Evolutionary conservation across 2,113 vertebrate genomes (phyloP).

Genomic region (Callaeas wilsoni): DNA sequence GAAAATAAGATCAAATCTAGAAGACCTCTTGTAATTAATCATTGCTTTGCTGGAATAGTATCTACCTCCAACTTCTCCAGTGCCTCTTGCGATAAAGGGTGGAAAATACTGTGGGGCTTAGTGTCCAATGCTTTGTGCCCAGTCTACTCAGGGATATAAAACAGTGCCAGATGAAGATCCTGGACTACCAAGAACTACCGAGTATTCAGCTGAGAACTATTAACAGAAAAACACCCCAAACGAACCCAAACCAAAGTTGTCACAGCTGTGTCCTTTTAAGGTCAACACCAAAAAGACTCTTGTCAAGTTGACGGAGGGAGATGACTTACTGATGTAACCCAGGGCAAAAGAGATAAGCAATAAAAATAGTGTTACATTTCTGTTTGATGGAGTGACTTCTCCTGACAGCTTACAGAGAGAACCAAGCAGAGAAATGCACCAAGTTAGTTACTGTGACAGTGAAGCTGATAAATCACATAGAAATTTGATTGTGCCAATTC

Average conservation of each 20-base stretch:
- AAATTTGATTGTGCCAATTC: not conserved
- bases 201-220: constrained; percentile 10
- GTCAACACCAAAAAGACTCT: constrained; percentile 30
- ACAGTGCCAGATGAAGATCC: not conserved
- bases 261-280: constrained; percentile 53
- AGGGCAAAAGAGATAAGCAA: constrained; percentile 46
- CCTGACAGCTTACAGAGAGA: not conserved
- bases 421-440: not conserved
- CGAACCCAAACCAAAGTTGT: not conserved
- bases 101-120: not conserved
- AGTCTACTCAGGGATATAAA: not conserved
- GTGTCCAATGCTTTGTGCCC: not conserved
- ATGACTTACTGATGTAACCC: constrained; percentile 51
- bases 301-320: constrained; percentile 10
- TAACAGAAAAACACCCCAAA: not conserved
- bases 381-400: constrained; percentile 38
- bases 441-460: not conserved
- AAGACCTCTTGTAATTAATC: not conserved
- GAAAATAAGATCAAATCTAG: constrained; percentile 2
- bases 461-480: not conserved
- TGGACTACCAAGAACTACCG: not conserved
- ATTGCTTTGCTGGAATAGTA: not conserved
- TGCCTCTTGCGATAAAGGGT: not conserved
- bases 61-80: not conserved
- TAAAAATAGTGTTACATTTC: constrained; percentile 47